phyloP scores from a whole-genome alignment of 1,140 invertebrate genomes.

The Diploscapter pachys region DNA sequence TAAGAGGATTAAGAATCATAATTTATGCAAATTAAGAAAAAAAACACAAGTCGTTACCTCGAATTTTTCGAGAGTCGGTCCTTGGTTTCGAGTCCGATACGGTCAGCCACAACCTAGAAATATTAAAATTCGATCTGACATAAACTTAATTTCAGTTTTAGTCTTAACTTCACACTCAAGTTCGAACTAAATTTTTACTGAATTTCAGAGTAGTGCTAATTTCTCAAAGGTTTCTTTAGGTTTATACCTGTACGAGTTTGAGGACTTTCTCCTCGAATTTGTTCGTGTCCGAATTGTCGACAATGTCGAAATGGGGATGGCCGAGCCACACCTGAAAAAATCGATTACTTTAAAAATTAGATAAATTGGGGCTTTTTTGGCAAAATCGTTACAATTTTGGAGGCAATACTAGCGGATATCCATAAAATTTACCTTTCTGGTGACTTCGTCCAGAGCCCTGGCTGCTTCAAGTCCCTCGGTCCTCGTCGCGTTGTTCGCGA shows the following conservation, averaged over 20 bases:
- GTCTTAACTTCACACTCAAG: neutral
- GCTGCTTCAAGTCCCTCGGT: slow-evolving; percentile 76
- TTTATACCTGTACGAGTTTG: slow-evolving; percentile 71
- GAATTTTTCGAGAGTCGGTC: slow-evolving; percentile 84
- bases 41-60: too few relatives aligned
- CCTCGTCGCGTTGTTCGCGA: slow-evolving; percentile 67
- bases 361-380: too few relatives aligned
- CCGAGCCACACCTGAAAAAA: slow-evolving; percentile 68
- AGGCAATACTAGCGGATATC: neutral
- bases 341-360: neutral
- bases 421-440: slow-evolving; percentile 65
- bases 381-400: too few relatives aligned
- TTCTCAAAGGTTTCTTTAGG: too few relatives aligned
- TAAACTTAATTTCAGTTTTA: neutral
- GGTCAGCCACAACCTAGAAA: neutral
- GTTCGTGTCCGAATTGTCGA: slow-evolving; percentile 80
- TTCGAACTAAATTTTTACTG: neutral
- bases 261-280: slow-evolving; percentile 95
- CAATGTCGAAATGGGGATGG: slow-evolving; percentile 98
- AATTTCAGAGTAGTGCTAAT: too few relatives aligned
- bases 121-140: neutral
- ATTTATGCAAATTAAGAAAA: too few relatives aligned
- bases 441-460: slow-evolving; percentile 81
- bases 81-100: slow-evolving; percentile 5
- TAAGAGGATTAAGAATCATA: too few relatives aligned